Conservation (phyloP, 2,113 vertebrate species). For the Megaceryle torquata region DNA sequence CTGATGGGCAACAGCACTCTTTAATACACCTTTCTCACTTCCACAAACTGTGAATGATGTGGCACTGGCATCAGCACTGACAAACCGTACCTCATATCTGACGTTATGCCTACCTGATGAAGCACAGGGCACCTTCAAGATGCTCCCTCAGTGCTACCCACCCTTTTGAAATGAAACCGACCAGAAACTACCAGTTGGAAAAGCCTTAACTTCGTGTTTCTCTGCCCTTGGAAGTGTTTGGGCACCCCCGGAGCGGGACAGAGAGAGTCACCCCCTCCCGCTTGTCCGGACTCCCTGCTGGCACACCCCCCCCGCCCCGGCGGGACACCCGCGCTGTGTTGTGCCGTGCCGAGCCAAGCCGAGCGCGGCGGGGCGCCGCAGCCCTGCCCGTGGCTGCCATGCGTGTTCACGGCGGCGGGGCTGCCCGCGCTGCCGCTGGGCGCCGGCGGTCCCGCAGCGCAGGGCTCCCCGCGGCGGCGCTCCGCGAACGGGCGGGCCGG, state of each 20-base stretch:
- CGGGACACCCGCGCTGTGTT: neutral
- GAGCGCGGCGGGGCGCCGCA: neutral
- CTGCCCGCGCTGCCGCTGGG: neutral
- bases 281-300: neutral
- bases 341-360: neutral
- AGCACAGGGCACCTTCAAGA: neutral
- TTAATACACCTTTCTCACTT: neutral
- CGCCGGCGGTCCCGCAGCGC: neutral
- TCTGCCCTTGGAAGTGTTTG: accelerated
- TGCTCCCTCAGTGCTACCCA: neutral
- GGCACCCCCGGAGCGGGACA: neutral
- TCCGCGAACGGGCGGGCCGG: neutral
- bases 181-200: neutral
- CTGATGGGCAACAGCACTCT: accelerated
- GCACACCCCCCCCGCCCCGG: neutral
- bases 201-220: neutral
- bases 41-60: neutral
- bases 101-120: neutral
- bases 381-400: neutral
- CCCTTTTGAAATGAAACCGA: neutral
- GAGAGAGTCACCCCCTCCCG: no score
- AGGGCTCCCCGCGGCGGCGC: neutral
- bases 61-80: neutral
- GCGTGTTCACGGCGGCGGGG: neutral
- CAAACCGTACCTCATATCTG: accelerated